phyloP scores from a whole-genome alignment of 1,140 invertebrate species.

The Cydia fagiglandana region DNA sequence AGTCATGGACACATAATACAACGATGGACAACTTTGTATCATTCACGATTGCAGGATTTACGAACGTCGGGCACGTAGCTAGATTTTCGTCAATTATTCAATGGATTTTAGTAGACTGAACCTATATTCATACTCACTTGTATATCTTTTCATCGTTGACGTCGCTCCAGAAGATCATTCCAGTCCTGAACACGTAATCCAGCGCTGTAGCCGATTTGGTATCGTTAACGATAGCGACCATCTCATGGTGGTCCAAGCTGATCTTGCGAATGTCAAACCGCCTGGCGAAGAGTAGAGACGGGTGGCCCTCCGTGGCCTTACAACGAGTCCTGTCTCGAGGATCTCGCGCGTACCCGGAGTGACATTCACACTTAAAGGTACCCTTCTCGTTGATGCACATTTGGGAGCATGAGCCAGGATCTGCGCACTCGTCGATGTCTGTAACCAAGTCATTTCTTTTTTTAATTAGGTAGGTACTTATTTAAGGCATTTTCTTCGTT shows the following conservation, averaged over 20 bases:
- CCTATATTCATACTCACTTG: constrained; percentile 81
- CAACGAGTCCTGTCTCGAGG: constrained; percentile 90
- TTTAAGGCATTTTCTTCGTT: too few relatives aligned
- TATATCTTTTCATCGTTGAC: constrained; percentile 93
- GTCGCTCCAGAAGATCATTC: constrained; percentile 98
- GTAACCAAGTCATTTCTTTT: constrained; percentile 45
- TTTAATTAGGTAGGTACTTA: background rate
- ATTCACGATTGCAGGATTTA: too few relatives aligned
- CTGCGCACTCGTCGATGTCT: constrained; percentile 96
- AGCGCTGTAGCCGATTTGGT: constrained; percentile 92
- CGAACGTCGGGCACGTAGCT: too few relatives aligned
- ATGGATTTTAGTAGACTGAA: background rate
- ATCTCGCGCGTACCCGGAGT: constrained; percentile 91
- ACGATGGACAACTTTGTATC: too few relatives aligned
- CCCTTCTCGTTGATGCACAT: constrained; percentile 95
- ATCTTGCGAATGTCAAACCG: constrained; percentile 94
- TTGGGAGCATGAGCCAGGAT: constrained; percentile 95
- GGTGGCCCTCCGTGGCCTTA: constrained; percentile 92
- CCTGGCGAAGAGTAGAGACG: constrained; percentile 90
- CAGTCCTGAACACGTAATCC: constrained; percentile 93
- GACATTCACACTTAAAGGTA: constrained; percentile 95
- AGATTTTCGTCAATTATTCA: too few relatives aligned
- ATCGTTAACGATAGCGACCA: constrained; percentile 92
- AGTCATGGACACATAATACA: too few relatives aligned
- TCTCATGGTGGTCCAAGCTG: constrained; percentile 92